Base-by-base conservation (phyloP, 2,113 vertebrate genomes). In the Crotalus tigris region DNA sequence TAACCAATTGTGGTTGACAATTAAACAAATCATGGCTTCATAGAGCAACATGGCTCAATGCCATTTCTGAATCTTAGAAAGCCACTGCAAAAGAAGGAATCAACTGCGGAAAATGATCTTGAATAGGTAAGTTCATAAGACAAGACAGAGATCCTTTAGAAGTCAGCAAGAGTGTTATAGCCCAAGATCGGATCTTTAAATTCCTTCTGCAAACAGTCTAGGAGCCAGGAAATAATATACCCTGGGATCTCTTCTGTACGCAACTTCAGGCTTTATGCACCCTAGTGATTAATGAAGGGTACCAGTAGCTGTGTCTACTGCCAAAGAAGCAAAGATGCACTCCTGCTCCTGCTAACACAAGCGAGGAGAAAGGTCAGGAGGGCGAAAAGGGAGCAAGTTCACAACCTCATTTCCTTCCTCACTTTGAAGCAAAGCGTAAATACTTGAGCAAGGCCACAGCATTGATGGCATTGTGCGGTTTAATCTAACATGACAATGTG, bases 341-440 rank as follows among this genome's bases (percentile, higher is more conserved):
- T 75, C 88, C 87, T 23, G 11, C 91, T 44, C n/a, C 10, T 19
- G 51, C 51, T 64, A 55, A 53, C 61, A 29, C 19, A 89, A 46
- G 91, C 91, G 12, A 55, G 57, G n/a, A n/a, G 86, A 92, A 53
- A 92, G 91, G 91, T 92, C 91, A 92, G 49, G 87, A 89, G 29
- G 87, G 51, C 24, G 49, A 39, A 55, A 61, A 92, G 51, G 33
- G 87, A 89, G 24, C 91, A 92, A 89, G 87, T 81, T 92, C 87
- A 88, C 81, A 75, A 92, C 91, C 91, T 92, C 49, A 4, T 89
- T 92, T 92, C 91, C 61, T 89, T 92, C 61, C 61, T 92, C 39
- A 55, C 51, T 29, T 39, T 7, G 24, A 53, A 92, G 91, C 87
- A 89, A 55, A 39, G n/a, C 51, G 29, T 92, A 92, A 92, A 89